Evolutionary conservation across 2,113 vertebrate genomes (phyloP).

Genomic region (Calyptomena viridis): DNA sequence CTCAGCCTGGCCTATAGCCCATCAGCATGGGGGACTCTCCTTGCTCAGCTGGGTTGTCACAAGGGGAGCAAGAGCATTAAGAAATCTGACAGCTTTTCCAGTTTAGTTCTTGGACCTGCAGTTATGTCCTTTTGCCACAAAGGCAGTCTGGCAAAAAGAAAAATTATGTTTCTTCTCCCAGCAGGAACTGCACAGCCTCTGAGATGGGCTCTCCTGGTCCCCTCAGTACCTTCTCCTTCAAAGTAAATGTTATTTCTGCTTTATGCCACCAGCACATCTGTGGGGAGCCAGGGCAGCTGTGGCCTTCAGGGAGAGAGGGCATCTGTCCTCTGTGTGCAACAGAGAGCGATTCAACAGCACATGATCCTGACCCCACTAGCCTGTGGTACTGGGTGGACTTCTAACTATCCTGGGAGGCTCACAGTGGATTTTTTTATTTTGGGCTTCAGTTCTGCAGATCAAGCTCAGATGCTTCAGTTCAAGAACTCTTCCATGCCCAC

Average conservation of each 20-base stretch:
- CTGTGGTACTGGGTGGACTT: background rate
- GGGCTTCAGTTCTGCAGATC: background rate
- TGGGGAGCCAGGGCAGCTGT: background rate
- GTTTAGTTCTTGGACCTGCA: background rate
- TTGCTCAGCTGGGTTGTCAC: background rate
- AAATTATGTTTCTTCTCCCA: background rate
- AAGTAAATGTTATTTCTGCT: background rate
- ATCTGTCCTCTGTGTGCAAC: background rate
- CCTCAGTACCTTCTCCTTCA: background rate
- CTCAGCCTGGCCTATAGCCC: background rate
- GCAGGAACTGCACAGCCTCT: background rate
- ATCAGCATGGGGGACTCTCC: background rate
- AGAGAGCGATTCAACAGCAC: background rate
- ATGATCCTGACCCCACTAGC: background rate
- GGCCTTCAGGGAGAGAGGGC: too few species aligned
- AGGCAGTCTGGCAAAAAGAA: background rate
- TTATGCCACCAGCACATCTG: background rate
- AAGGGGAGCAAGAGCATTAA: background rate
- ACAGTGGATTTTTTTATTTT: background rate
- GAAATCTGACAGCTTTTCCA: background rate
- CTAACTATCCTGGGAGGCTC: background rate
- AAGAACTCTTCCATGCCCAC: background rate
- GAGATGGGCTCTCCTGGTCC: background rate
- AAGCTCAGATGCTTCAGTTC: background rate
- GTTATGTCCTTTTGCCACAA: background rate